phyloP scores from a whole-genome alignment of 2,113 vertebrate genomes.

The Todiramphus chloris region DNA sequence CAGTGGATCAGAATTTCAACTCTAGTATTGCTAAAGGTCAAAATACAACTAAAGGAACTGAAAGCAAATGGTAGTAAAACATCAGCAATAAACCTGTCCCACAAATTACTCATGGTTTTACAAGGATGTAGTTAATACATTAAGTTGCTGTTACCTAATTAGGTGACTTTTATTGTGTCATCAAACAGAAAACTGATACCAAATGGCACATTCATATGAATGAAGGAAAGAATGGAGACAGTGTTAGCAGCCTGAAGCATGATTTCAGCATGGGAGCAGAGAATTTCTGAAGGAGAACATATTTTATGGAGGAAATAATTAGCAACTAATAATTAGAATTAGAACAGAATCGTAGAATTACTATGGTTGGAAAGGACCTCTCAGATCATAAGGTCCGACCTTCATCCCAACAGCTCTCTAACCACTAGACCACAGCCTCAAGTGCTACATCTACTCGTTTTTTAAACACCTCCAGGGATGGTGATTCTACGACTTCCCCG shows the following conservation, averaged over 20 bases:
- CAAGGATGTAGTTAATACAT: conserved; percentile 45
- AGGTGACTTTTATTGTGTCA: conserved; percentile 56
- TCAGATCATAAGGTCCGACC: too few species aligned
- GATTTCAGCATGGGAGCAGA: neutral
- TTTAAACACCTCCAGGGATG: too few species aligned
- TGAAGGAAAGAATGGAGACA: neutral
- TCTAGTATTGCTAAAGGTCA: neutral
- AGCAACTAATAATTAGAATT: neutral
- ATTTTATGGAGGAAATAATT: neutral
- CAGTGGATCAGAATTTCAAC: neutral
- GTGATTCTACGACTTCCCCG: too few species aligned
- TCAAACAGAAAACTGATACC: conserved; percentile 48
- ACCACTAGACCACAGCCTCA: too few species aligned
- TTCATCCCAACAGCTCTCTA: too few species aligned
- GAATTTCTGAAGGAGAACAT: neutral
- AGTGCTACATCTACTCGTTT: too few species aligned
- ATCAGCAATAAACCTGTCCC: conserved; percentile 56
- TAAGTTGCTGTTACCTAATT: conserved; percentile 59
- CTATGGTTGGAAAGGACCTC: too few species aligned
- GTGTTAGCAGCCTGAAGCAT: neutral
- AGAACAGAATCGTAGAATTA: too few species aligned
- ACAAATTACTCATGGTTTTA: conserved; percentile 60
- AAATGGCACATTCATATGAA: neutral
- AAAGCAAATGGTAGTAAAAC: conserved; percentile 31
- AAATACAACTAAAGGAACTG: conserved; percentile 9